Evolutionary conservation across 2,888 invertebrate species (phyloP).

Genomic region (Linnaemya tessellans): DNA sequence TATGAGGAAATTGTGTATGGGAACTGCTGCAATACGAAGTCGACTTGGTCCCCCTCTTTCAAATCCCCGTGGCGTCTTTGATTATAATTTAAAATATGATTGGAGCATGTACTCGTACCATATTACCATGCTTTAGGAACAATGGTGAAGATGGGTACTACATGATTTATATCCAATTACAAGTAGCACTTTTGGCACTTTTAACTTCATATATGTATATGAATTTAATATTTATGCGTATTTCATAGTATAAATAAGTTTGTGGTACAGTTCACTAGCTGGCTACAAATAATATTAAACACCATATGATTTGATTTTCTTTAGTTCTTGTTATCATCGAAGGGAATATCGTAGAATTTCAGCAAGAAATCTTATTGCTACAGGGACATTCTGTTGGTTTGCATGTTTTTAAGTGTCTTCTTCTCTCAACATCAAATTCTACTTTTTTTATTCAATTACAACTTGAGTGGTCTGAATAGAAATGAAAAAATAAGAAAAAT

Average conservation of each 20-base stretch:
- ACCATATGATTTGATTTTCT: conserved; percentile 27
- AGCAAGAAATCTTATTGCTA: conserved; percentile 30
- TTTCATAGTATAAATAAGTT: neutral
- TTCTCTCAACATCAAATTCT: conserved; percentile 72
- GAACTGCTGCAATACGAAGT: no score
- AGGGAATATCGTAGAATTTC: neutral
- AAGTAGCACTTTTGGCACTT: no score
- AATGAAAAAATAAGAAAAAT: conserved; percentile 50
- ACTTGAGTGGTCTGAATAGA: conserved; percentile 75
- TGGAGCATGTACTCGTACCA: no score
- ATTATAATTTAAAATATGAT: no score
- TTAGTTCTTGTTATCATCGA: conserved; percentile 5
- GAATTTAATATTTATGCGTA: neutral
- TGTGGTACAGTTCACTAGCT: conserved; percentile 37
- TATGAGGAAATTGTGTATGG: no score
- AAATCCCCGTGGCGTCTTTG: no score
- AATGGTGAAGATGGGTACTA: no score
- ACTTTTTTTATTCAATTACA: conserved; percentile 56
- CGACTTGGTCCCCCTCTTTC: no score
- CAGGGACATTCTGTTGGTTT: conserved; percentile 41
- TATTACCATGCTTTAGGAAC: no score
- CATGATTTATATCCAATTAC: no score
- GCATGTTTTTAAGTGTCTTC: conserved; percentile 30
- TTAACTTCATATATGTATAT: no score
- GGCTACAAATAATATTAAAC: conserved; percentile 51